Conservation (phyloP, 2,113 vertebrate genomes). For the Arenaria interpres region DNA sequence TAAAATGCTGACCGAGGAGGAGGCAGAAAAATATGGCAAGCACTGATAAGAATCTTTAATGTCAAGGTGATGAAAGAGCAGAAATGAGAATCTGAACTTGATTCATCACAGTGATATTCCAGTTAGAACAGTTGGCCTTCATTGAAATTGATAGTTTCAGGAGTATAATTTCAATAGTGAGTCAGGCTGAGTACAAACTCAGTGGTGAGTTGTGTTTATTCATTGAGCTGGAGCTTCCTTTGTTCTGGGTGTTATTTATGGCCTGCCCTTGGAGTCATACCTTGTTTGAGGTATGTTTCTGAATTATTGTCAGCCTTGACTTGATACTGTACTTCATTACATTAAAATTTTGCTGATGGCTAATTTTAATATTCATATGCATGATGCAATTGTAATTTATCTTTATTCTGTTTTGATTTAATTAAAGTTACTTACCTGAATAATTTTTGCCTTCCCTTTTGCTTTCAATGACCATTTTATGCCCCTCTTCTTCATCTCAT, state of each 20-base stretch:
- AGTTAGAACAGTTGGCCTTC: not conserved
- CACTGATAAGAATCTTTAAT: not conserved
- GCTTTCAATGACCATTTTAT: constrained; percentile 29
- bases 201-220: not conserved
- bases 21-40: not conserved
- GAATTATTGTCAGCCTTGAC: not conserved
- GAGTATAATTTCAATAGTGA: not conserved
- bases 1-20: not conserved
- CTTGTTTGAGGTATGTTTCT: not conserved
- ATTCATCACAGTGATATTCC: not conserved
- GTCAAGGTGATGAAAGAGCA: not conserved
- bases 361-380: constrained; percentile 8
- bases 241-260: not conserved
- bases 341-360: not conserved
- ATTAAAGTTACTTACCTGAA: not conserved
- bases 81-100: not conserved
- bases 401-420: constrained; percentile 19
- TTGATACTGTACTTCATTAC: not conserved
- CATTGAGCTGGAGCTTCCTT: not conserved
- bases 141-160: not conserved
- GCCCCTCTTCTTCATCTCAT: not conserved
- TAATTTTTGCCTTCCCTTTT: constrained; percentile 1
- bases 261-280: not conserved
- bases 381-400: not conserved
- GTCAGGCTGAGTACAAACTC: not conserved